These are phyloP conservation scores for Holotrichia oblita DNA, from an alignment of 1,140 invertebrate genomes.

Conservation along the genomic window DNA sequence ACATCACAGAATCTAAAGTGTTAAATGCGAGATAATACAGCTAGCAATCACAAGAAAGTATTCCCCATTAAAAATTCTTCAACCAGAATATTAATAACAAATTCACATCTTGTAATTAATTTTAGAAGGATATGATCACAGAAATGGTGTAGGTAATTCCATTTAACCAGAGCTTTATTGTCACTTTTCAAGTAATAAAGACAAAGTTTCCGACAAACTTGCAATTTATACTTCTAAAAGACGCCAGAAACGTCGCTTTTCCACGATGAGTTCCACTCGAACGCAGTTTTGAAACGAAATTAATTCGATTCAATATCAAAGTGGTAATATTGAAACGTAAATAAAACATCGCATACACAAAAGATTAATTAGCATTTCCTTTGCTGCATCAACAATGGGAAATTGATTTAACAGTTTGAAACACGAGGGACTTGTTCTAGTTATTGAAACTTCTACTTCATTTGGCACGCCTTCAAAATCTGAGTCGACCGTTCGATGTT, in stretches of 20 bases:
- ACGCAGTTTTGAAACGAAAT: neutral
- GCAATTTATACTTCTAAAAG: neutral
- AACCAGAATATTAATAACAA: no score
- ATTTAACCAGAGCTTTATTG: neutral
- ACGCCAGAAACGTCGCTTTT: neutral
- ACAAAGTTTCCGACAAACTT: neutral
- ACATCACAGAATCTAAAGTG: no score
- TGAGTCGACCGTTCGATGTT: neutral
- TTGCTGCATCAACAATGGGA: neutral
- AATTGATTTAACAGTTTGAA: neutral
- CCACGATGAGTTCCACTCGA: neutral
- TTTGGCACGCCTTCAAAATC: conserved; percentile 1
- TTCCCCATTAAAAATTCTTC: no score
- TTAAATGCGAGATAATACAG: no score
- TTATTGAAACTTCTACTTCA: neutral
- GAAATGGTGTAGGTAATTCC: no score
- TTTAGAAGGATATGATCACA: no score
- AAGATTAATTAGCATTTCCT: neutral
- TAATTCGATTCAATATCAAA: neutral
- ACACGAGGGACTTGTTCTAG: neutral
- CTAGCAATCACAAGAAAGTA: no score
- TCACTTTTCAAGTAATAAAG: neutral
- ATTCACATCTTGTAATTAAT: no score
- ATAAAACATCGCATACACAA: neutral
- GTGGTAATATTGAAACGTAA: neutral